Percentiles rank a stretch among this genome's conserved stretches.
These are phyloP conservation scores for Liasis olivaceus DNA, from an alignment of 2,797 vertebrate genomes.

Conservation along the genomic window DNA sequence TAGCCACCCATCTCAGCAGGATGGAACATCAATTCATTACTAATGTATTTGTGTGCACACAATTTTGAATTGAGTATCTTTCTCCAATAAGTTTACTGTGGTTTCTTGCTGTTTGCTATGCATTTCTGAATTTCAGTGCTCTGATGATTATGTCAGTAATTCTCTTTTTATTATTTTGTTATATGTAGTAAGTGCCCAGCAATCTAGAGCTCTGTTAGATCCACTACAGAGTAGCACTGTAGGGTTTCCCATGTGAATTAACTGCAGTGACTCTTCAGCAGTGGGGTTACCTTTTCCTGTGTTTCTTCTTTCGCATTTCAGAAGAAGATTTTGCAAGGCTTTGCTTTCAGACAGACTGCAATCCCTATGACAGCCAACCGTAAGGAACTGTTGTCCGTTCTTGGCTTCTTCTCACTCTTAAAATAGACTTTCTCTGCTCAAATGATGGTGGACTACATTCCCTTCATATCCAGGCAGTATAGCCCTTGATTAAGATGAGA, in stretches of 20 bases:
- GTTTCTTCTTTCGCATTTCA: background rate
- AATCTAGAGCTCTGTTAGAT: background rate
- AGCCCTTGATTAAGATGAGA: background rate
- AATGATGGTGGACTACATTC: background rate
- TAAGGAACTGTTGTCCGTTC: background rate
- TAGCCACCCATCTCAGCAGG: background rate
- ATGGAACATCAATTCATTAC: background rate
- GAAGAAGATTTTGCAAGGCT: background rate
- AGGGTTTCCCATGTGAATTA: background rate
- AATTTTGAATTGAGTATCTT: background rate
- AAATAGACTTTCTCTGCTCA: background rate
- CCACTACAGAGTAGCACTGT: background rate
- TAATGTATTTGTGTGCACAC: background rate
- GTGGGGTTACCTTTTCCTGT: background rate
- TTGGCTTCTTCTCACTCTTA: background rate
- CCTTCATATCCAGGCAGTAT: background rate
- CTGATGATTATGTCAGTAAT: background rate
- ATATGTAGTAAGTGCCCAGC: background rate
- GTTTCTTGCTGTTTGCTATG: background rate
- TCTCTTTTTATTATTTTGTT: background rate
- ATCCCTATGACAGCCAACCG: background rate
- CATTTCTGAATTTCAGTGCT: background rate
- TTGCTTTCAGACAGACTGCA: background rate
- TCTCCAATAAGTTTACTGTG: background rate
- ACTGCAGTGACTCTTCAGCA: background rate